These are phyloP conservation scores for Aradophagus sp. DNA, from an alignment of 1,140 invertebrate species.

Conservation along the genomic window DNA sequence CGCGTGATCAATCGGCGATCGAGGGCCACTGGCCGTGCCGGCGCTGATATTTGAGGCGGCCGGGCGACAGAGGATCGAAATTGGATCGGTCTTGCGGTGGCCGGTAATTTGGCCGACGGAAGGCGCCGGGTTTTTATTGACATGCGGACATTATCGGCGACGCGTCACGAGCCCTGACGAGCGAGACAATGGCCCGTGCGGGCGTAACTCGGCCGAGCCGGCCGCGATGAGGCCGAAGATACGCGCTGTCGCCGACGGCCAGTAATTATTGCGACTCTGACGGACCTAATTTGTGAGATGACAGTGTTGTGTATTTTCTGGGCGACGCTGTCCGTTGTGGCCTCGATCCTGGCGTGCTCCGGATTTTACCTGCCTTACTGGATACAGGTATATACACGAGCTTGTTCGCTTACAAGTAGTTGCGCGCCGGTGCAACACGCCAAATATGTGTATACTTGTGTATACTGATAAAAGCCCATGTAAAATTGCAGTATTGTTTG, in stretches of 20 bases:
- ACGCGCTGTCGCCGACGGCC: constrained; percentile 38
- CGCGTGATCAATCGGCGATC: too few species aligned
- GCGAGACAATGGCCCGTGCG: constrained; percentile 12
- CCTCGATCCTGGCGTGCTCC: constrained; percentile 78
- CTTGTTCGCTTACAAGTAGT: too few species aligned
- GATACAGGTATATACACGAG: constrained; percentile 76
- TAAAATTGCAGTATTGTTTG: too few species aligned
- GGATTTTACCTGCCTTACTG: constrained; percentile 84
- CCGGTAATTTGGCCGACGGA: too few species aligned
- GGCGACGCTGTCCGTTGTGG: constrained; percentile 79
- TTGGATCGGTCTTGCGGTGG: too few species aligned
- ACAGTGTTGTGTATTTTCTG: constrained; percentile 80
- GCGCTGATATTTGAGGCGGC: too few species aligned
- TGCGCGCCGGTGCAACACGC: too few species aligned
- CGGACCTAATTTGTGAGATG: constrained; percentile 66
- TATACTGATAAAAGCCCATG: too few species aligned
- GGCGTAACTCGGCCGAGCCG: constrained; percentile 6
- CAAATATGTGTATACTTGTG: too few species aligned
- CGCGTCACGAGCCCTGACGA: constrained; percentile 17
- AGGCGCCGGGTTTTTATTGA: constrained; percentile 39
- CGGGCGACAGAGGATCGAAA: too few species aligned
- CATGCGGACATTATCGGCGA: constrained; percentile 33
- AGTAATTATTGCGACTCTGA: constrained; percentile 50
- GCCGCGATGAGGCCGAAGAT: constrained; percentile 25
- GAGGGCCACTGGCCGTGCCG: too few species aligned